These are phyloP conservation scores for Bombyx mori DNA, from an alignment of 1,140 invertebrate genomes.

Conservation along the genomic window ASM3026992v2 NC_085127.1:8320001-8320500, in stretches of 20 bases:
- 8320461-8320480: too few species aligned
- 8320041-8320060: slow-evolving; percentile 27
- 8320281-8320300: neutral
- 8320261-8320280: neutral
- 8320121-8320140: slow-evolving; percentile 47
- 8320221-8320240: neutral
- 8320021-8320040: slow-evolving; percentile 35
- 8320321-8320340: too few species aligned
- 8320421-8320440: too few species aligned
- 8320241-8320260: neutral
- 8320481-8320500: too few species aligned
- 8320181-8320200: slow-evolving; percentile 23
- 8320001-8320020: slow-evolving; percentile 8
- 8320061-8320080: slow-evolving; percentile 36
- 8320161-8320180: slow-evolving; percentile 43
- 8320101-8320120: slow-evolving; percentile 27
- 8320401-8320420: too few species aligned
- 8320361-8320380: too few species aligned
- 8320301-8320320: neutral
- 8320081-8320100: slow-evolving; percentile 40
- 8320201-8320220: neutral
- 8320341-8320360: too few species aligned
- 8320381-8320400: too few species aligned
- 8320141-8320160: slow-evolving; percentile 47
- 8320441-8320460: too few species aligned